Percentiles rank a stretch among this genome's conserved stretches.
Conservation (phyloP, 2,113 vertebrate genomes). For the Coreoperca whiteheadi region DNA sequence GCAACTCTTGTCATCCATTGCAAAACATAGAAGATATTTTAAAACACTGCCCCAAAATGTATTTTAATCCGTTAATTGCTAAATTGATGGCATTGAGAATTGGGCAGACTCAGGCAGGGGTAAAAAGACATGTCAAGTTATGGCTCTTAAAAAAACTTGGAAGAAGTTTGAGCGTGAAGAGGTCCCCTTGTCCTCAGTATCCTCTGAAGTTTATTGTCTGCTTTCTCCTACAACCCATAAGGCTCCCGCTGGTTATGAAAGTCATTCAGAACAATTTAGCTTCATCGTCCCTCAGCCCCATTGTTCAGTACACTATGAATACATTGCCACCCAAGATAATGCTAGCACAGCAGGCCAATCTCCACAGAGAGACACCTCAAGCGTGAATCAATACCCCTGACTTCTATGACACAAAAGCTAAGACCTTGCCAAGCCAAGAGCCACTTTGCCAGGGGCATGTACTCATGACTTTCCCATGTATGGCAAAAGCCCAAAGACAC, state of each 20-base stretch:
- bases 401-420: conserved; percentile 79
- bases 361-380: conserved; percentile 78
- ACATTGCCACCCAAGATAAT: conserved; percentile 75
- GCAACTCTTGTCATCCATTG: neutral
- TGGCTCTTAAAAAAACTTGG: conserved; percentile 35
- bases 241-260: conserved; percentile 75
- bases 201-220: conserved; percentile 81
- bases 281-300: conserved; percentile 66
- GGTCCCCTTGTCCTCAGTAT: conserved; percentile 61
- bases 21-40: neutral
- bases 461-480: conserved; percentile 71
- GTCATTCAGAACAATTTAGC: conserved; percentile 77
- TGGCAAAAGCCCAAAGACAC: conserved; percentile 56
- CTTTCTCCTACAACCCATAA: conserved; percentile 74
- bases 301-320: conserved; percentile 79
- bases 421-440: conserved; percentile 71
- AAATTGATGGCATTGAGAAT: conserved; percentile 1
- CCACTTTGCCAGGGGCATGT: conserved; percentile 69
- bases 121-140: conserved; percentile 12
- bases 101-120: neutral
- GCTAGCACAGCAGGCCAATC: conserved; percentile 76
- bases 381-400: conserved; percentile 77
- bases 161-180: conserved; percentile 53
- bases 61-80: neutral
- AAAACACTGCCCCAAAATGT: neutral